Evolutionary conservation across 2,888 invertebrate species (phyloP).

Genomic region (Trachelus troglodyta): DNA sequence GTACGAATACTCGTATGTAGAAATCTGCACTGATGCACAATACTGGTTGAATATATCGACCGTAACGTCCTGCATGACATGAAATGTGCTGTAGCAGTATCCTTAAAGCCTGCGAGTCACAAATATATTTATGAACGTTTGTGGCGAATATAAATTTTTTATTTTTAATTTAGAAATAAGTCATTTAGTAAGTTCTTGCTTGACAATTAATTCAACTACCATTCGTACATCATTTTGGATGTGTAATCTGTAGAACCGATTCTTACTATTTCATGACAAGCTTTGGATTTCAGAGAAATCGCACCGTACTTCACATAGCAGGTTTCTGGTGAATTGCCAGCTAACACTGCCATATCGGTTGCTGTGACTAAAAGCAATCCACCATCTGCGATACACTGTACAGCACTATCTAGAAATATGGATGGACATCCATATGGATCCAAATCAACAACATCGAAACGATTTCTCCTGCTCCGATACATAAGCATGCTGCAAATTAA

Average conservation of each 20-base stretch:
- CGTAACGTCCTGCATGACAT: conserved; percentile 91
- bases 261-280: conserved; percentile 94
- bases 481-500: conserved; percentile 77
- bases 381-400: conserved; percentile 82
- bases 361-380: conserved; percentile 95
- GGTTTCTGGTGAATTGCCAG: conserved; percentile 95
- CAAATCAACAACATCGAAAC: conserved; percentile 92
- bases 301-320: conserved; percentile 95
- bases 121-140: background rate
- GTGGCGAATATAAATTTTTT: background rate
- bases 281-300: conserved; percentile 84
- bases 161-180: background rate
- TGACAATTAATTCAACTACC: background rate
- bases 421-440: conserved; percentile 98
- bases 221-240: background rate
- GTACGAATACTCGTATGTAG: conserved; percentile 94
- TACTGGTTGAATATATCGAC: conserved; percentile 91
- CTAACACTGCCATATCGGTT: conserved; percentile 96
- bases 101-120: conserved; percentile 78
- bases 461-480: conserved; percentile 79
- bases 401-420: conserved; percentile 89
- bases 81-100: conserved; percentile 93
- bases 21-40: conserved; percentile 95
- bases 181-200: background rate
- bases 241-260: background rate